Evolutionary conservation across 2,797 vertebrate species (phyloP).

Genomic region (Tarsius wallacei): DNA sequence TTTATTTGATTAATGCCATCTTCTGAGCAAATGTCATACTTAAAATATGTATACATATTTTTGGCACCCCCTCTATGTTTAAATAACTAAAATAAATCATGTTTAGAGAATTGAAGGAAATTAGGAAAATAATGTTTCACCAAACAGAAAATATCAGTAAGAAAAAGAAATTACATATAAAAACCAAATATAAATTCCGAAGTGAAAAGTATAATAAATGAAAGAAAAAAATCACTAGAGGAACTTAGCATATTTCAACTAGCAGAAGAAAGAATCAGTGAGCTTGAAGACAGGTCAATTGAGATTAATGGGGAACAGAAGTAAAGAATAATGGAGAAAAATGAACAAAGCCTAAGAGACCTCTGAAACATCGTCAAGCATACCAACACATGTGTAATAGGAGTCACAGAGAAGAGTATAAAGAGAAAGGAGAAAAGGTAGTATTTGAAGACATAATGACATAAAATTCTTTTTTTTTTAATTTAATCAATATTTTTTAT

Average conservation of each 20-base stretch:
- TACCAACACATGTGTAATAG: not conserved
- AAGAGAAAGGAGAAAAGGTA: not conserved
- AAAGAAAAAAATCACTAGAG: not conserved
- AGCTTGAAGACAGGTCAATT: not conserved
- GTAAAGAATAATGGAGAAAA: not conserved
- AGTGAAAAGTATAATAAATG: not conserved
- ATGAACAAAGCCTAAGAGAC: not conserved
- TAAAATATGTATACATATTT: too few species aligned
- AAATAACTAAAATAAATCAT: too few species aligned
- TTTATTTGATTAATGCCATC: too few species aligned
- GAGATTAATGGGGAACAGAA: not conserved
- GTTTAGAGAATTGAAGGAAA: not conserved
- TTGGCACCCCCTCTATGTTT: too few species aligned
- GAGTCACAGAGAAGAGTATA: not conserved
- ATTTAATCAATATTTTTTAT: too few species aligned
- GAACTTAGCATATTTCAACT: not conserved
- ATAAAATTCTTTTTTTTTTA: not conserved
- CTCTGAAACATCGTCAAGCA: not conserved
- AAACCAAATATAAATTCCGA: not conserved
- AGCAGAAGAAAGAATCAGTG: not conserved
- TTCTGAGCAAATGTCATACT: too few species aligned
- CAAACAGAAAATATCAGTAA: not conserved
- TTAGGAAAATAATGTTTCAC: not conserved
- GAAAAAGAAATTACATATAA: not conserved
- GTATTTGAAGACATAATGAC: not conserved